Evolutionary conservation across 2,888 invertebrate genomes (phyloP), one percentile per base, ranked within the genome.

Genomic region (Labia minor): DNA sequence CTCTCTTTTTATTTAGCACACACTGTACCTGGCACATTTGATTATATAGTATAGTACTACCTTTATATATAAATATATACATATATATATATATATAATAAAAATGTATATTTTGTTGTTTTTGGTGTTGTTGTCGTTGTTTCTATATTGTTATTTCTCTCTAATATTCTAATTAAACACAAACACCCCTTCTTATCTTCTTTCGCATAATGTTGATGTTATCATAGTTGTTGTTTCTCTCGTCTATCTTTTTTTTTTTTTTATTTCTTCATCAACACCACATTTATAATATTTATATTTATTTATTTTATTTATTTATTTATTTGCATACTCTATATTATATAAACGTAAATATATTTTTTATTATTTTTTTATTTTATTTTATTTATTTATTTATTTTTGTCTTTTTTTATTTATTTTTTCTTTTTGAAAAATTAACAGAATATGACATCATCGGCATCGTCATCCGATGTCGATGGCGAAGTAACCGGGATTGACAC

Each of bases 401-500:
- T 26, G 3, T 26, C n/a, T 49, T 49, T 49, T 10, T 49, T 49
- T 49, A n/a, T 49, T 49, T 49, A 16, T 11, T n/a, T 49, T n/a
- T n/a, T n/a, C n/a, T n/a, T n/a, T 49, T 49, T 49, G 14, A 49
- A 49, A n/a, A 49, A 49, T 49, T 49, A 16, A 49, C 49, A 49
- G 49, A 49, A 49, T 16, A 10, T 49, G 49, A 10, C 49, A 14
- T n/a, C n/a, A n/a, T 49, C 49, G 14, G 3, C 49, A 14, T 14
- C 49, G 14, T 49, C 49, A 14, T 49, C 49, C n/a, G 49, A 49
- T 49, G 77, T 77, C 73, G 83, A 83, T 77, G 79, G 79, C 76
- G 83, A 83, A 74, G 80, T 81, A 72, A 81, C 81, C 72, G 75
- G 49, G 14, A 11, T 77, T 75, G 83, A 84, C 77, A 79, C 80